Conservation (phyloP, 2,888 invertebrate species). For the Erpobdella octoculata region DNA sequence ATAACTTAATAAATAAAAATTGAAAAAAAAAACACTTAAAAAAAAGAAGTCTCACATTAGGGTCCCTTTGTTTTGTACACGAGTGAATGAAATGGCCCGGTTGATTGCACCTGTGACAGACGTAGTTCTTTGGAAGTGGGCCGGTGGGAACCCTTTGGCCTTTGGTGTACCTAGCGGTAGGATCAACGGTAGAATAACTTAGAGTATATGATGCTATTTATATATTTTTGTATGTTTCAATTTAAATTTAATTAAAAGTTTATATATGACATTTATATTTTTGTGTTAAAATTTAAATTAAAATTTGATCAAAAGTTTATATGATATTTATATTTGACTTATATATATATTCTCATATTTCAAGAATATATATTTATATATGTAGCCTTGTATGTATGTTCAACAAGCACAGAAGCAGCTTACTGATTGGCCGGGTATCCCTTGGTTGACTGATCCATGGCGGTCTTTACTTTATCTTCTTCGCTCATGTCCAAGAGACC, state of each 20-base stretch:
- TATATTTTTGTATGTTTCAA: background rate
- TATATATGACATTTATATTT: no score
- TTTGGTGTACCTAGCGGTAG: constrained; percentile 69
- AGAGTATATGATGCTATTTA: background rate
- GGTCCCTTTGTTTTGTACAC: constrained; percentile 62
- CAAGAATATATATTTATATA: no score
- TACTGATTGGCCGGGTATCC: no score
- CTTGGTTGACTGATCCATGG: background rate
- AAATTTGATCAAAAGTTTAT: no score
- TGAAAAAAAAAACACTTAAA: no score
- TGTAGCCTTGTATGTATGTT: no score
- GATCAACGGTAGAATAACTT: background rate
- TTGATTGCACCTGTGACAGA: constrained; percentile 87
- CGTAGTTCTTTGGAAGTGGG: constrained; percentile 75
- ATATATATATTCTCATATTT: no score
- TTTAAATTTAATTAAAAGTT: background rate
- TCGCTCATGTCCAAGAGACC: no score
- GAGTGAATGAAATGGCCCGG: constrained; percentile 95
- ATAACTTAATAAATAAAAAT: no score
- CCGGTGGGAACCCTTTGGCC: constrained; percentile 74
- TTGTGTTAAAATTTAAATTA: no score
- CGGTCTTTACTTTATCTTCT: background rate
- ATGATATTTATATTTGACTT: no score
- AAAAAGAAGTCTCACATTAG: constrained; percentile 28
- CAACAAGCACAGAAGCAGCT: background rate